Evolutionary conservation across 2,888 invertebrate genomes (phyloP).

Genomic region (Netelia melanura): DNA sequence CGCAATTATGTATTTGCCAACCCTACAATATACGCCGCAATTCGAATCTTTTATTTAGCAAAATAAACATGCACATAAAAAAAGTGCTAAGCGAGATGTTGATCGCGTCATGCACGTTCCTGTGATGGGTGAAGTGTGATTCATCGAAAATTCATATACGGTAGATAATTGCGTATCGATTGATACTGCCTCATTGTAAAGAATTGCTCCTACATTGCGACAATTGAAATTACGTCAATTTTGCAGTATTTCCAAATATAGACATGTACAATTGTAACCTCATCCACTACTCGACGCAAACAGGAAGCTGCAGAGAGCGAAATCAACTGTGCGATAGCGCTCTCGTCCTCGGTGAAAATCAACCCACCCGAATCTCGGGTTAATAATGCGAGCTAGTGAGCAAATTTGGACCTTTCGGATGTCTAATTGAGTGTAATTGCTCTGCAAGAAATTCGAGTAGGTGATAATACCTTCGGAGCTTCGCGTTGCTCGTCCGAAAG

Average conservation of each 20-base stretch:
- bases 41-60: too few species aligned
- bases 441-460: constrained; percentile 54
- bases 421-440: constrained; percentile 63
- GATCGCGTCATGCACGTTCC: too few species aligned
- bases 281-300: not conserved
- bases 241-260: constrained; percentile 18
- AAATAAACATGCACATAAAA: too few species aligned
- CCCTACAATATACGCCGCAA: too few species aligned
- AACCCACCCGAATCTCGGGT: not conserved
- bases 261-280: constrained; percentile 25
- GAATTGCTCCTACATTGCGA: constrained; percentile 2
- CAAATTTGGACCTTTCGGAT: constrained; percentile 56
- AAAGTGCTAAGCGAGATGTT: too few species aligned
- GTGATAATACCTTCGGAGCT: constrained; percentile 63
- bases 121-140: too few species aligned
- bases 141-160: too few species aligned
- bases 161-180: too few species aligned
- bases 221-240: constrained; percentile 12
- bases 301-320: constrained; percentile 4
- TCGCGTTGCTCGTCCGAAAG: constrained; percentile 37
- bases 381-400: constrained; percentile 34
- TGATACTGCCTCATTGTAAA: constrained; percentile 2
- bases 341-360: constrained; percentile 29
- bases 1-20: too few species aligned
- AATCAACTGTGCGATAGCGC: constrained; percentile 38